Conservation (phyloP, 2,888 invertebrate species). For the Latrodectus hesperus region DNA sequence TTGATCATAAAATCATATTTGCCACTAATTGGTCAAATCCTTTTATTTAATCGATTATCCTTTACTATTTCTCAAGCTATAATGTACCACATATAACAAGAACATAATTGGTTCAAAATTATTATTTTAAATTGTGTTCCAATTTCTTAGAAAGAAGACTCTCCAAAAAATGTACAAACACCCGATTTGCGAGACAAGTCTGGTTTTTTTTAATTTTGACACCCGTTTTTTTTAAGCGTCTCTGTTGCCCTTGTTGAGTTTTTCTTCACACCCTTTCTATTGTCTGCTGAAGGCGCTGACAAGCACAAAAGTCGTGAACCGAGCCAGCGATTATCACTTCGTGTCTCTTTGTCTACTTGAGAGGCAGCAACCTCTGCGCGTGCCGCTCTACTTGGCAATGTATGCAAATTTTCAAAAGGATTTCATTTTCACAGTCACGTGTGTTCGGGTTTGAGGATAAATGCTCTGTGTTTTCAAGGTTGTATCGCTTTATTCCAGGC, state of each 20-base stretch:
- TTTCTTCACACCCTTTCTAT: neutral
- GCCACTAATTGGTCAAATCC: too few species aligned
- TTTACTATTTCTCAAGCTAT: too few species aligned
- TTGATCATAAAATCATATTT: too few species aligned
- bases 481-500: slow-evolving; percentile 12
- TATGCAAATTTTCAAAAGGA: slow-evolving; percentile 24
- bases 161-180: too few species aligned
- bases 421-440: slow-evolving; percentile 28
- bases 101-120: too few species aligned
- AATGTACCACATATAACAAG: too few species aligned
- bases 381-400: slow-evolving; percentile 46
- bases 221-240: too few species aligned
- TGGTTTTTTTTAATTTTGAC: too few species aligned
- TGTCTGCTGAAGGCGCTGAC: neutral
- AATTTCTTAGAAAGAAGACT: too few species aligned
- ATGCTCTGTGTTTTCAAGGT: slow-evolving; percentile 11
- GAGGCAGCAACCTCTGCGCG: slow-evolving; percentile 21
- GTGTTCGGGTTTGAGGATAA: slow-evolving; percentile 2
- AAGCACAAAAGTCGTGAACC: neutral
- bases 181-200: too few species aligned
- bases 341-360: slow-evolving; percentile 22
- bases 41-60: too few species aligned
- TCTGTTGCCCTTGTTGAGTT: neutral
- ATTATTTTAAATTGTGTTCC: too few species aligned
- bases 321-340: neutral